These are phyloP conservation scores for Porites evermanni DNA, from an alignment of 92 coral and sea anemone species.

Conservation along the genomic window DNA sequence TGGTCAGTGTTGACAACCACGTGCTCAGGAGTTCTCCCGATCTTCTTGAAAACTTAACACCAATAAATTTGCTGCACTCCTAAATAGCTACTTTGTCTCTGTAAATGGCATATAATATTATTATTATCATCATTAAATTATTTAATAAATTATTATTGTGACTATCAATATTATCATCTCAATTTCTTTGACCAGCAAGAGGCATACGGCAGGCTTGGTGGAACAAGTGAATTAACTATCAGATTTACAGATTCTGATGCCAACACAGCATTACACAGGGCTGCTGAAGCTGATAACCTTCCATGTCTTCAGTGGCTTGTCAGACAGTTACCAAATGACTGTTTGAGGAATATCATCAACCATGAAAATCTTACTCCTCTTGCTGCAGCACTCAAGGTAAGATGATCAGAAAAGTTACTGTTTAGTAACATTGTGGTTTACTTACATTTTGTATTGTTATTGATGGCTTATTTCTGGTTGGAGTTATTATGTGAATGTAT, in stretches of 20 bases:
- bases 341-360: constrained; percentile 77
- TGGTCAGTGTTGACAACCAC: too few relatives aligned
- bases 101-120: too few relatives aligned
- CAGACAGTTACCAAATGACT: constrained; percentile 66
- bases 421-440: neutral
- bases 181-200: constrained; percentile 63
- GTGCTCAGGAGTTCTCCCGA: too few relatives aligned
- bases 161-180: too few relatives aligned
- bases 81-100: too few relatives aligned
- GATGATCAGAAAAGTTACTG: neutral
- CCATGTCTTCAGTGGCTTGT: constrained; percentile 91
- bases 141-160: too few relatives aligned
- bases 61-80: too few relatives aligned
- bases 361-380: constrained; percentile 79
- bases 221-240: constrained; percentile 73
- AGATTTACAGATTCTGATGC: constrained; percentile 75
- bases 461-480: too few relatives aligned
- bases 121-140: too few relatives aligned
- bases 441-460: too few relatives aligned
- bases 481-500: too few relatives aligned
- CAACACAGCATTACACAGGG: constrained; percentile 89
- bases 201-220: constrained; percentile 64
- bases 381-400: constrained; percentile 90
- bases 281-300: constrained; percentile 86
- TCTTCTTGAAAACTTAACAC: too few relatives aligned